phyloP scores from a whole-genome alignment of 2,113 vertebrate genomes.

The Ceyx cyanopectus region DNA sequence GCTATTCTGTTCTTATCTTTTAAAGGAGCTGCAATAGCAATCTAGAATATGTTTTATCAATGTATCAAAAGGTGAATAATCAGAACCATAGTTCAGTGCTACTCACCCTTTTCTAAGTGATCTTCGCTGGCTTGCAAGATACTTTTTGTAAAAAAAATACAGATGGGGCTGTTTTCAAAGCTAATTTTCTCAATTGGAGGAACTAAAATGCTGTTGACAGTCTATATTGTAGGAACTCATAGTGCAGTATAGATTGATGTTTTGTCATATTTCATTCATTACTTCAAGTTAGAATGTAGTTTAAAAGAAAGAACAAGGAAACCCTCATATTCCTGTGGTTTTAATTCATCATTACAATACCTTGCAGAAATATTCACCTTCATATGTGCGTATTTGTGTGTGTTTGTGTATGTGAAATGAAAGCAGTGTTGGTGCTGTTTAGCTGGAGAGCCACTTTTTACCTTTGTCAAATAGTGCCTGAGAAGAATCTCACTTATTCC shows the following conservation, averaged over 20 bases:
- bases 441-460: not conserved
- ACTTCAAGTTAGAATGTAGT: not conserved
- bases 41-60: not conserved
- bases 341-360: not conserved
- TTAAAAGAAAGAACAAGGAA: not conserved
- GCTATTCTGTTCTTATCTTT: not conserved
- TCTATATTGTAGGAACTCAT: not conserved
- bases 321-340: fast-evolving
- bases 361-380: not conserved
- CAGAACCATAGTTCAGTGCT: not conserved
- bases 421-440: not conserved
- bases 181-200: not conserved
- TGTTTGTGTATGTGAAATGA: not conserved
- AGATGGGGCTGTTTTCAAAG: not conserved
- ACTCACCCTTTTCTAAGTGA: not conserved
- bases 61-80: not conserved
- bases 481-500: not conserved
- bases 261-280: not conserved
- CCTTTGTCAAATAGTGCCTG: not conserved
- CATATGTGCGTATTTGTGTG: not conserved
- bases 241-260: not conserved
- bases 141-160: not conserved
- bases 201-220: not conserved
- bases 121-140: not conserved
- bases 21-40: not conserved